A percentile compares a stretch with the other conserved stretches of the same genome.
Evolutionary conservation across 2,797 vertebrate genomes (phyloP).

Genomic region (Muscicapa striata): DNA sequence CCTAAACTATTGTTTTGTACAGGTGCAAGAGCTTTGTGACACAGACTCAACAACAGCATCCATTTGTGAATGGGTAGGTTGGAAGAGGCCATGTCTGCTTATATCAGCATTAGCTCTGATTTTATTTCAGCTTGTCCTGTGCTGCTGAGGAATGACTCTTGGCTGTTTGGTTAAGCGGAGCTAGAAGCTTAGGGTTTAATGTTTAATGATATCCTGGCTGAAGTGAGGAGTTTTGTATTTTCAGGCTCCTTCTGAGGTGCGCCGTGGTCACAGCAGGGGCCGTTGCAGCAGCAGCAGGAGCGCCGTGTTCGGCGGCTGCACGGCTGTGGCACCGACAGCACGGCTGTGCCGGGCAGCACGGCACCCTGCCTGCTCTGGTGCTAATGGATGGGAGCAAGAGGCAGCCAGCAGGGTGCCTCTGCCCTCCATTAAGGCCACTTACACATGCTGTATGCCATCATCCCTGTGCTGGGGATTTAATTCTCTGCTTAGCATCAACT

Average conservation of each 20-base stretch:
- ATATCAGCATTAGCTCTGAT: neutral
- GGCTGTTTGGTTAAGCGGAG: neutral
- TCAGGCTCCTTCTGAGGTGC: neutral
- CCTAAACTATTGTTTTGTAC: neutral
- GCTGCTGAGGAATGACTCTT: neutral
- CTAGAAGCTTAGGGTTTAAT: neutral
- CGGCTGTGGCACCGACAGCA: neutral
- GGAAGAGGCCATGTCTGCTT: neutral
- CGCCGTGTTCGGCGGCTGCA: neutral
- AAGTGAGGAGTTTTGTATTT: neutral
- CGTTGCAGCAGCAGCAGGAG: neutral
- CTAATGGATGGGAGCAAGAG: neutral
- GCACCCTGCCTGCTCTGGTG: neutral
- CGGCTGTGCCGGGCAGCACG: rapidly evolving
- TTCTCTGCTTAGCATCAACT: neutral
- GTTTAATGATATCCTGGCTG: neutral
- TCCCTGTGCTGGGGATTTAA: neutral
- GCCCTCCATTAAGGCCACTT: neutral
- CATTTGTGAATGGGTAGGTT: neutral
- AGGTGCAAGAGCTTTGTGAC: neutral
- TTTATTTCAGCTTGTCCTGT: slow-evolving; percentile 26
- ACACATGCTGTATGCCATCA: neutral
- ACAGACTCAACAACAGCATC: neutral
- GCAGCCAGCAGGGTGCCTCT: neutral
- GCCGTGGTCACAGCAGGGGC: neutral